Evolutionary conservation across 2,888 invertebrate species (phyloP).

Genomic region (Hemithea aestivaria): DNA sequence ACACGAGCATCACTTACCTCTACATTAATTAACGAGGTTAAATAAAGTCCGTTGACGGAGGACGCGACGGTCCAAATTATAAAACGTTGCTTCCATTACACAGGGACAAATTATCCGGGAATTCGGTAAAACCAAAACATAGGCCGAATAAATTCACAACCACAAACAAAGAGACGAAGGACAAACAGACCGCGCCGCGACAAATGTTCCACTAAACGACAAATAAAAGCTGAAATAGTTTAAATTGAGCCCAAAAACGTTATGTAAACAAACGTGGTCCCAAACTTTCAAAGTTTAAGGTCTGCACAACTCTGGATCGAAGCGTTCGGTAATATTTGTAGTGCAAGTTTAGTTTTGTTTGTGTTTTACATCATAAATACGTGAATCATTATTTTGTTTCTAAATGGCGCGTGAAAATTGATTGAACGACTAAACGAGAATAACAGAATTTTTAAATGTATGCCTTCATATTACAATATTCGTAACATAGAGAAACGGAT

Average conservation of each 20-base stretch:
- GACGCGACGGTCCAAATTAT: constrained; percentile 62
- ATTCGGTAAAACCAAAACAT: constrained; percentile 52
- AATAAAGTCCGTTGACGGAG: constrained; percentile 51
- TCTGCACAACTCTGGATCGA: constrained; percentile 48
- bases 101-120: constrained; percentile 58
- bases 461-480: too few relatives aligned
- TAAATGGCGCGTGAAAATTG: too few relatives aligned
- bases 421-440: too few relatives aligned
- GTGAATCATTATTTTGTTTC: too few relatives aligned
- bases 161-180: constrained; percentile 61
- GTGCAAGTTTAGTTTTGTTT: constrained; percentile 49
- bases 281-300: constrained; percentile 63
- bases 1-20: constrained; percentile 43
- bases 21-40: constrained; percentile 53
- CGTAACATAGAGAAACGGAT: too few relatives aligned
- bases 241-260: constrained; percentile 75
- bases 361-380: too few relatives aligned
- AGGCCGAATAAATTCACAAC: constrained; percentile 53
- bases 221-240: constrained; percentile 75
- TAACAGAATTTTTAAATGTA: too few relatives aligned
- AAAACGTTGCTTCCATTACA: constrained; percentile 60
- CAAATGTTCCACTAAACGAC: constrained; percentile 73
- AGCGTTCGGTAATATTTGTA: constrained; percentile 54
- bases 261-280: constrained; percentile 65
- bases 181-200: constrained; percentile 51